A percentile compares a stretch with the other conserved stretches of the same genome.
Evolutionary conservation across 2,797 vertebrate genomes (phyloP).

Genomic region (Loris lydekkerianus): DNA sequence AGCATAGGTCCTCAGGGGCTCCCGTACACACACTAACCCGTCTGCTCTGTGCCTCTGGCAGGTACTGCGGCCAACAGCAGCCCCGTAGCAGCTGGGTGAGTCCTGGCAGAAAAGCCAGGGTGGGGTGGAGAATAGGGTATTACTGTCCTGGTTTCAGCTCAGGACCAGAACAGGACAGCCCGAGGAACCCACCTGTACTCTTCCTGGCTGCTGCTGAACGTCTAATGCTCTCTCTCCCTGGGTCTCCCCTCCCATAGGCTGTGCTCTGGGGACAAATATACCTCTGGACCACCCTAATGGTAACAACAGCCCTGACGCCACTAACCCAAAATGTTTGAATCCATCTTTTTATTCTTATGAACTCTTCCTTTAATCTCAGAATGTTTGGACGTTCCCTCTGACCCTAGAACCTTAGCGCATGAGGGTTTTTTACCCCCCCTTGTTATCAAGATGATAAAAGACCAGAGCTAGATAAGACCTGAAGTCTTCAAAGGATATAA

Average conservation of each 20-base stretch:
- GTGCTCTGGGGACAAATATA: background rate
- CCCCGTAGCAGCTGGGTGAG: background rate
- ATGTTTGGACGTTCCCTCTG: background rate
- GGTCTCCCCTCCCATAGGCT: background rate
- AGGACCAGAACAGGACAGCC: background rate
- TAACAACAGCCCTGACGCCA: accelerated
- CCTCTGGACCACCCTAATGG: background rate
- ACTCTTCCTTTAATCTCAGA: background rate
- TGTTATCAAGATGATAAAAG: background rate
- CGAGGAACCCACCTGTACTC: background rate
- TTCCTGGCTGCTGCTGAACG: background rate
- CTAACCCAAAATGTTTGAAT: background rate
- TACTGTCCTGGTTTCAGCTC: background rate
- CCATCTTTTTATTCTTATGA: background rate
- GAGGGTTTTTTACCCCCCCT: too few relatives aligned
- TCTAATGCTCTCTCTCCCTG: too few relatives aligned
- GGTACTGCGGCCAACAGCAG: background rate
- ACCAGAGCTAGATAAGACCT: background rate
- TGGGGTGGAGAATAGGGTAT: background rate
- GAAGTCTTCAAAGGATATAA: background rate
- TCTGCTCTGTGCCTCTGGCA: background rate
- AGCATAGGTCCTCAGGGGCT: background rate
- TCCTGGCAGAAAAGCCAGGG: background rate
- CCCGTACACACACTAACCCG: accelerated
- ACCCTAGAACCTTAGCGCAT: background rate